These are phyloP conservation scores for Genyomyrus donnyi DNA, from an alignment of 2,113 vertebrate species.

Conservation along the genomic window DNA sequence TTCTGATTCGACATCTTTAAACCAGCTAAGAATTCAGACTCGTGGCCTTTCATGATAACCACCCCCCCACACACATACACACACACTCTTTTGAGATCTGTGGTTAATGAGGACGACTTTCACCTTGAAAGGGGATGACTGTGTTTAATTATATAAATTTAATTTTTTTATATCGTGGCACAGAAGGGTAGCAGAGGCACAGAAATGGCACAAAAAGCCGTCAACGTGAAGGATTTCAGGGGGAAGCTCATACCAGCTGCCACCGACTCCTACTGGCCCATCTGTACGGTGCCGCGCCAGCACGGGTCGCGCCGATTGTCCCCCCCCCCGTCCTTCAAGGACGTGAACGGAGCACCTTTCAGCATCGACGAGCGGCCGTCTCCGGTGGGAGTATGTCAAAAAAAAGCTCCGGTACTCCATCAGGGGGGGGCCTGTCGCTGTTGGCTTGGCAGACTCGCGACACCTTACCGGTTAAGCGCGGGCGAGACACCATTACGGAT, in stretches of 20 bases:
- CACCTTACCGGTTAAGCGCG: neutral
- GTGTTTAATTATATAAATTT: neutral
- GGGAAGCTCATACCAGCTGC: neutral
- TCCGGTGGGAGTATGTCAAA: neutral
- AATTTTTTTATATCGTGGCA: neutral
- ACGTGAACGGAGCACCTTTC: neutral
- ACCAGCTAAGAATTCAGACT: neutral
- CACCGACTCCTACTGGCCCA: neutral
- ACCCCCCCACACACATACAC: neutral
- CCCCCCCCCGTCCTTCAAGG: neutral
- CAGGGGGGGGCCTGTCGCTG: neutral
- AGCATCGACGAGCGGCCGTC: neutral
- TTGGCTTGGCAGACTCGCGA: neutral
- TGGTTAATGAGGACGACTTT: neutral
- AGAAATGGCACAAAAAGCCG: neutral
- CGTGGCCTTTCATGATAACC: neutral
- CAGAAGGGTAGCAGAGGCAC: neutral
- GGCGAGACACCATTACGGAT: neutral
- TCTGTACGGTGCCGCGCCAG: neutral
- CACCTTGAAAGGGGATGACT: conserved; percentile 3
- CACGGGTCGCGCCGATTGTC: no score
- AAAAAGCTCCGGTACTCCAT: neutral
- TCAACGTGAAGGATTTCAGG: neutral
- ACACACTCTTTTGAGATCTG: neutral
- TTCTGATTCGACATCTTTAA: neutral